These are phyloP conservation scores for Enteromius afrohamiltoni DNA, from an alignment of 2,797 vertebrate genomes.

Conservation along the genomic window DNA sequence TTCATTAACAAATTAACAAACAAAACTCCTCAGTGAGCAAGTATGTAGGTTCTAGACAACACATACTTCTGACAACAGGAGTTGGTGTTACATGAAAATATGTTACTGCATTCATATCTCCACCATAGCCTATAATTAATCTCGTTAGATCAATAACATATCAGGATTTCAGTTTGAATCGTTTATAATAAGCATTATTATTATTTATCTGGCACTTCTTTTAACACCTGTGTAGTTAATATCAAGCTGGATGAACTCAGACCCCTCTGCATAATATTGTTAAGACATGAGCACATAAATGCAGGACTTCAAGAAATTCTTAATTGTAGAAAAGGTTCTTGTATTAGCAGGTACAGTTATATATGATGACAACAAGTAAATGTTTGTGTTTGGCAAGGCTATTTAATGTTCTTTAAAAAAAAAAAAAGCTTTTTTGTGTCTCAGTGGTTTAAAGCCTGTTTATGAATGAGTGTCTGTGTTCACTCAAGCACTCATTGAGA, in stretches of 20 bases:
- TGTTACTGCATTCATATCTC: background rate
- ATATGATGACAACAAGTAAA: background rate
- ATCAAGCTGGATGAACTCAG: background rate
- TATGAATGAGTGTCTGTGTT: constrained; percentile 65
- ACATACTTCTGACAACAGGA: background rate
- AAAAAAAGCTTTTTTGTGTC: too few relatives aligned
- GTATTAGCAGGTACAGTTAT: too few relatives aligned
- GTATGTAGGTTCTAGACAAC: too few relatives aligned
- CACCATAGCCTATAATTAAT: background rate
- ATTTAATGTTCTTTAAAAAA: too few relatives aligned
- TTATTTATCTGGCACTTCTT: too few relatives aligned
- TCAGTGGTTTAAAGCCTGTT: constrained; percentile 54
- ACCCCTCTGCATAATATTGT: background rate
- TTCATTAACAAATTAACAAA: too few relatives aligned
- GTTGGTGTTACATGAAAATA: background rate
- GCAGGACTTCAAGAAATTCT: background rate
- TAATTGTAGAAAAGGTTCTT: background rate
- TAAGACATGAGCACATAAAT: background rate
- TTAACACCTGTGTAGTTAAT: too few relatives aligned
- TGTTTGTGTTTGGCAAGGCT: background rate
- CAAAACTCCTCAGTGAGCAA: too few relatives aligned
- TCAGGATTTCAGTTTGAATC: too few relatives aligned
- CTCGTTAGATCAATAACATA: background rate
- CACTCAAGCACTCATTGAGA: constrained; percentile 55
- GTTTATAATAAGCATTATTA: too few relatives aligned